Percentiles rank a stretch among this genome's conserved stretches.
These are phyloP conservation scores for Colistium nudipinnis DNA, from an alignment of 2,113 vertebrate species.

Conservation along the genomic window DNA sequence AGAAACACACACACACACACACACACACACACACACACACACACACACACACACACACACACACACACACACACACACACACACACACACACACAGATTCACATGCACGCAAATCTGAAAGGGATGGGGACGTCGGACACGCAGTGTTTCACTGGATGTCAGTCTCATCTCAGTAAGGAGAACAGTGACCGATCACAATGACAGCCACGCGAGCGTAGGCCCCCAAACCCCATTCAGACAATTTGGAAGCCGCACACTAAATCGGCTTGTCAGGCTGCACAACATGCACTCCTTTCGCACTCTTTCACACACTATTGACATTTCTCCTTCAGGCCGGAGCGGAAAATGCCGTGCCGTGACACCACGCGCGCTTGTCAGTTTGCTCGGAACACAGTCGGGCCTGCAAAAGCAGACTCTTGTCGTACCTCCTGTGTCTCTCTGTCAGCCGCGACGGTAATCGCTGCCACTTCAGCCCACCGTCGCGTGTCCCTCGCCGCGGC, in stretches of 20 bases:
- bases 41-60: neutral
- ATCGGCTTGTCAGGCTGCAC: constrained; percentile 47
- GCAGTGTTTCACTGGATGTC: constrained; percentile 31
- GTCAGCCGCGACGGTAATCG: constrained; percentile 15
- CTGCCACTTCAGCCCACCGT: constrained; percentile 15
- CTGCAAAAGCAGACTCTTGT: constrained; percentile 42
- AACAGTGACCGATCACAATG: constrained; percentile 15
- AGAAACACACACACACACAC: neutral
- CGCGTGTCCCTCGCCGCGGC: neutral
- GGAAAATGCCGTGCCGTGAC: constrained; percentile 49
- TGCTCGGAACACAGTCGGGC: constrained; percentile 21
- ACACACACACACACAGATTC: neutral
- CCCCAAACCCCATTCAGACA: constrained; percentile 21
- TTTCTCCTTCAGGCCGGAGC: constrained; percentile 40
- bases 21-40: neutral
- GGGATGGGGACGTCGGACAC: constrained; percentile 36
- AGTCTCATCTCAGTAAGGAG: constrained; percentile 2
- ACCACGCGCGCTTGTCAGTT: constrained; percentile 29
- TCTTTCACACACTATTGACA: constrained; percentile 27
- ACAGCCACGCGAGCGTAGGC: constrained; percentile 24
- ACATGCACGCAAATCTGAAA: neutral
- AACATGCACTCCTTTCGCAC: constrained; percentile 28
- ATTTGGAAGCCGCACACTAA: constrained; percentile 20
- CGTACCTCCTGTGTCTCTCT: constrained; percentile 30
- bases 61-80: neutral